phyloP scores from a whole-genome alignment of 1,140 invertebrate species.

The Sarcophaga peregrina region DNA sequence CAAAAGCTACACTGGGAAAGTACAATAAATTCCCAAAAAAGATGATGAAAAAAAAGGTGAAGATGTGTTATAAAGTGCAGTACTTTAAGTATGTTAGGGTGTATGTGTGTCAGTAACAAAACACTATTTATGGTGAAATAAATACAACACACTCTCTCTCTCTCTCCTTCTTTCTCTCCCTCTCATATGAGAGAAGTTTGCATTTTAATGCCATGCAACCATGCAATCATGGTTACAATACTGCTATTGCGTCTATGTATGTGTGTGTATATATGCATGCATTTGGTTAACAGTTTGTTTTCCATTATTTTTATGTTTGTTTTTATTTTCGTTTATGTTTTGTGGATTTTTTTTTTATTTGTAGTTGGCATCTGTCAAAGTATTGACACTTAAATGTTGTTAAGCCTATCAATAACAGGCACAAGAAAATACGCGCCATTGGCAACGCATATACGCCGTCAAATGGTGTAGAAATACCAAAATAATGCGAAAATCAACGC shows the following conservation, averaged over 20 bases:
- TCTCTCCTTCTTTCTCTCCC: background rate
- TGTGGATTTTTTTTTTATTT: background rate
- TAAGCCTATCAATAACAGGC: slow-evolving; percentile 22
- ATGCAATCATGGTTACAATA: slow-evolving; percentile 16
- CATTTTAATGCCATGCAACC: background rate
- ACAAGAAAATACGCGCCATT: background rate
- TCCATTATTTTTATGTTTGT: background rate
- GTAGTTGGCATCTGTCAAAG: background rate
- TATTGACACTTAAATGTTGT: slow-evolving; percentile 27
- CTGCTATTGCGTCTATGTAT: background rate
- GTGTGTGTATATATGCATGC: background rate
- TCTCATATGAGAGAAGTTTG: background rate
- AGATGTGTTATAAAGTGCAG: too few relatives aligned
- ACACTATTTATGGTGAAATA: slow-evolving; percentile 2
- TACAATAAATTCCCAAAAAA: too few relatives aligned
- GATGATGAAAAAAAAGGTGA: too few relatives aligned
- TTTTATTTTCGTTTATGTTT: background rate
- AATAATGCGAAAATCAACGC: background rate
- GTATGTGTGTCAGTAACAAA: too few relatives aligned
- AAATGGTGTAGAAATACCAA: background rate
- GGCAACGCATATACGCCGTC: background rate
- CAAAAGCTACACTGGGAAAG: too few relatives aligned
- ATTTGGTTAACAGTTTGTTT: background rate
- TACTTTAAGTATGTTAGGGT: too few relatives aligned
- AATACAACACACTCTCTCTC: slow-evolving; percentile 5